Evolutionary conservation across 2,797 vertebrate genomes (phyloP).

Genomic region (Naso thynnoides): DNA sequence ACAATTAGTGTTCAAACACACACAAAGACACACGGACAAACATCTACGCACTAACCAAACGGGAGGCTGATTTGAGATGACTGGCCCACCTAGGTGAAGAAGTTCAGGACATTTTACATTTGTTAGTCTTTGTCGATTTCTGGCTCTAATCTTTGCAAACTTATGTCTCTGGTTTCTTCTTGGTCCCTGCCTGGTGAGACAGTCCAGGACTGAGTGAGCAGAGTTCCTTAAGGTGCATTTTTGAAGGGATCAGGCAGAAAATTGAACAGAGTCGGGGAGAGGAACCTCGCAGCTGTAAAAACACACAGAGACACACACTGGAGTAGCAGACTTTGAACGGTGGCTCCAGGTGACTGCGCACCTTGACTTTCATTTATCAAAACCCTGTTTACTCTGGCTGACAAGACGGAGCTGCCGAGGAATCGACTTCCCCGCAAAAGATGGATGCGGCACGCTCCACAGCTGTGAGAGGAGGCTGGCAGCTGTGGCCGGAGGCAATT

Average conservation of each 20-base stretch:
- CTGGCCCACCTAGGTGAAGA: slow-evolving; percentile 90
- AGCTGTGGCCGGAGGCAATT: slow-evolving; percentile 46
- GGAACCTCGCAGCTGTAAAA: slow-evolving; percentile 93
- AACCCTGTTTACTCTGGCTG: slow-evolving; percentile 92
- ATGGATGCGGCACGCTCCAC: slow-evolving; percentile 80
- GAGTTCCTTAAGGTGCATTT: slow-evolving; percentile 81
- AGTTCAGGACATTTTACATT: slow-evolving; percentile 86
- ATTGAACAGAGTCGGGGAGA: slow-evolving; percentile 52
- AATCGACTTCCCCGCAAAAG: slow-evolving; percentile 88
- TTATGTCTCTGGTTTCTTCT: slow-evolving; percentile 88
- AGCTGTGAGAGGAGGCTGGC: slow-evolving; percentile 57
- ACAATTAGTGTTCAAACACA: slow-evolving; percentile 22
- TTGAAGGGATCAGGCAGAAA: slow-evolving; percentile 33
- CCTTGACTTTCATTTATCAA: slow-evolving; percentile 96
- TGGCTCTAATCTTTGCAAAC: slow-evolving; percentile 87
- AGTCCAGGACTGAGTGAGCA: slow-evolving; percentile 82
- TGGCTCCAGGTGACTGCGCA: slow-evolving; percentile 96
- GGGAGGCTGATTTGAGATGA: slow-evolving; percentile 82
- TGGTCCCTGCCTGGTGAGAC: slow-evolving; percentile 83
- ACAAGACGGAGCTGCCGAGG: slow-evolving; percentile 85
- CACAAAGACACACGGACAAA: slow-evolving; percentile 2
- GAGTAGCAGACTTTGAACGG: slow-evolving; percentile 87
- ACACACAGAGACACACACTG: slow-evolving; percentile 72
- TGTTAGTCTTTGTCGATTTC: slow-evolving; percentile 90
- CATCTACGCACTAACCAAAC: slow-evolving; percentile 14